These are phyloP conservation scores for Hyposmocoma kahamanoa DNA, from an alignment of 1,140 invertebrate genomes.

Conservation along the genomic window DNA sequence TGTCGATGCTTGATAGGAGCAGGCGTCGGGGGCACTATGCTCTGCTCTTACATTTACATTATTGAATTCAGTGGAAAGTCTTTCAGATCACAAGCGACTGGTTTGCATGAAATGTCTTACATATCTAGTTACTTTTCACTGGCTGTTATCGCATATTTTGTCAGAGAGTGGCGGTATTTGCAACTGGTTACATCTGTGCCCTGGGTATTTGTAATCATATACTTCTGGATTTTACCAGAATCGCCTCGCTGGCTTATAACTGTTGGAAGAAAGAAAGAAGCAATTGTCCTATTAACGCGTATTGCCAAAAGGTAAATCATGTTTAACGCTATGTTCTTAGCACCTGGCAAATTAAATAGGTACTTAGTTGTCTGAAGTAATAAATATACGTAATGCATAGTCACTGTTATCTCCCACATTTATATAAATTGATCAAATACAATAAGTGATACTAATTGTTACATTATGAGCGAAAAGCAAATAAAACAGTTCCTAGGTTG, in stretches of 20 bases:
- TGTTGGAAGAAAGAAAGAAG: constrained; percentile 46
- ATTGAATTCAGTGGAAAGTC: constrained; percentile 67
- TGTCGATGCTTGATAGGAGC: constrained; percentile 75
- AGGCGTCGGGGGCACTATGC: constrained; percentile 75
- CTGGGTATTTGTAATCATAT: constrained; percentile 40
- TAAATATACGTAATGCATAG: too few relatives aligned
- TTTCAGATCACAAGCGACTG: constrained; percentile 45
- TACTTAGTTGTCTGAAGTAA: too few relatives aligned
- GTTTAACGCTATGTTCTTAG: too few relatives aligned
- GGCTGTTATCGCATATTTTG: constrained; percentile 76
- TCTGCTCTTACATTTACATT: constrained; percentile 73
- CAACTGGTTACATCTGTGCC: constrained; percentile 78
- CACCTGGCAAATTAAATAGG: too few relatives aligned
- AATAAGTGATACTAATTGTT: too few relatives aligned
- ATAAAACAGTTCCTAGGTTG: too few relatives aligned
- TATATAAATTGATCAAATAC: too few relatives aligned
- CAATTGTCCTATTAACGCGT: constrained; percentile 33
- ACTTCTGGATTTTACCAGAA: constrained; percentile 53
- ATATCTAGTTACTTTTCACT: constrained; percentile 73
- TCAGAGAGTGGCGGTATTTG: constrained; percentile 79
- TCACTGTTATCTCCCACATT: too few relatives aligned
- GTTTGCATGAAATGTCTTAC: constrained; percentile 40
- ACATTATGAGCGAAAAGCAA: too few relatives aligned
- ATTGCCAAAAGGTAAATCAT: constrained; percentile 52
- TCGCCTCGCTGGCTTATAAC: constrained; percentile 62